Percentiles rank a stretch among this genome's conserved stretches.
Evolutionary conservation across 2,797 vertebrate species (phyloP).

Genomic region (Ctenochaetus hawaiiensis): DNA sequence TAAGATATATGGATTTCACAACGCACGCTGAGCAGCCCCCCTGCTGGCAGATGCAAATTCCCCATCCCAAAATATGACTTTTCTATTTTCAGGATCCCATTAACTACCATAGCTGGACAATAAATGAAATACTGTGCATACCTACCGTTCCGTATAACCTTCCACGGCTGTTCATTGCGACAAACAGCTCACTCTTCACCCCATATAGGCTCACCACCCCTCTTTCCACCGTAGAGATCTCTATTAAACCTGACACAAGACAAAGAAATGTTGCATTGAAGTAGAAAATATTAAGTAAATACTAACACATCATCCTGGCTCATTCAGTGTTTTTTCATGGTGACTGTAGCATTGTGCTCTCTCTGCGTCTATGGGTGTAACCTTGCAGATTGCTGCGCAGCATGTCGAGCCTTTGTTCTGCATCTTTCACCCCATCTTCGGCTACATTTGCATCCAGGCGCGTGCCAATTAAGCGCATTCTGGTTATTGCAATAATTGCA

Average conservation of each 20-base stretch:
- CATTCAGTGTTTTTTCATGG: neutral
- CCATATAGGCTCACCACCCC: slow-evolving; percentile 95
- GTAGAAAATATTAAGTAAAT: neutral
- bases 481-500: slow-evolving; percentile 59
- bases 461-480: slow-evolving; percentile 56
- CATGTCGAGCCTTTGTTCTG: slow-evolving; percentile 80
- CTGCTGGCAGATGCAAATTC: neutral
- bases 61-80: slow-evolving; percentile 34
- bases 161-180: slow-evolving; percentile 95
- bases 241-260: slow-evolving; percentile 89
- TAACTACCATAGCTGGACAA: slow-evolving; percentile 53
- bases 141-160: slow-evolving; percentile 95
- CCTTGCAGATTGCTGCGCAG: slow-evolving; percentile 77
- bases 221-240: slow-evolving; percentile 96
- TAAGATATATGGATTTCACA: slow-evolving; percentile 52
- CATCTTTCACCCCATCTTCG: slow-evolving; percentile 65
- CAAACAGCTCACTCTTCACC: slow-evolving; percentile 90
- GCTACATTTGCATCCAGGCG: slow-evolving; percentile 42
- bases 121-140: slow-evolving; percentile 78
- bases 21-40: neutral
- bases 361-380: slow-evolving; percentile 75
- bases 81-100: slow-evolving; percentile 39
- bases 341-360: slow-evolving; percentile 34
- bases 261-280: slow-evolving; percentile 60
- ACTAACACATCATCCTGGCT: slow-evolving; percentile 16